Base-by-base conservation (phyloP, 1,140 invertebrate species). In the Ganaspis sp. region DNA sequence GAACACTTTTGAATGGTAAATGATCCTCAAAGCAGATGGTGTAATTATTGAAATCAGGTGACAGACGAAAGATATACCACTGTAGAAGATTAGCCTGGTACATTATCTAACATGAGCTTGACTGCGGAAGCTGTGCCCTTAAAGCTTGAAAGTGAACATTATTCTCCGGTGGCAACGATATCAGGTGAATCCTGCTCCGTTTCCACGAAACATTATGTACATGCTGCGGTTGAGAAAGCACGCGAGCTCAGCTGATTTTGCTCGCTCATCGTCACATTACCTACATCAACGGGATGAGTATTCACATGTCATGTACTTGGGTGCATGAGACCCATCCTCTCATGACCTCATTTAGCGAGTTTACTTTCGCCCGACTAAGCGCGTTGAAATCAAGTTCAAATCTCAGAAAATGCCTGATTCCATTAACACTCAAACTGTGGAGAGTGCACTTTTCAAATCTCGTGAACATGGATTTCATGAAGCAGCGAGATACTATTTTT, bases 141-240 rank as follows among this genome's bases (percentile, higher is more conserved):
- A 29, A 6, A n/a, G 26, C 26, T 15, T 9, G 26, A 64, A 64
- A 29, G 21, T 15, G 54, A 29, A 64, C 11, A 64, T 64, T 29
- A 64, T 29, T 26, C 23, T 34, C 11, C 15, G 9, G 12, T 29
- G 26, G 58, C 23, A 29, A 64, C 15, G 4, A 64, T 64, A n/a
- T n/a, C 21, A 34, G 5, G 53, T 58, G 53, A 21, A 58, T 64
- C 2, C 58, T 26, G 58, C 58, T 29, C 0, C 58, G 58, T 64
- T 64, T 64, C 58, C 58, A 29, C 58, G 23, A 64, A 64, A 64
- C 58, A 64, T 64, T 64, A 64, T 64, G 58, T 64, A 64, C 23
- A 29, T n/a, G 26, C 23, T 29, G 26, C 23, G 26, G 58, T n/a
- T 34, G 58, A 29, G 58, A 29, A 64, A 64, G 26, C 15, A 64